Percentiles rank a stretch among this genome's conserved stretches.
Evolutionary conservation across 2,888 invertebrate genomes (phyloP).

Genomic region (Metopia argyrocephala): DNA sequence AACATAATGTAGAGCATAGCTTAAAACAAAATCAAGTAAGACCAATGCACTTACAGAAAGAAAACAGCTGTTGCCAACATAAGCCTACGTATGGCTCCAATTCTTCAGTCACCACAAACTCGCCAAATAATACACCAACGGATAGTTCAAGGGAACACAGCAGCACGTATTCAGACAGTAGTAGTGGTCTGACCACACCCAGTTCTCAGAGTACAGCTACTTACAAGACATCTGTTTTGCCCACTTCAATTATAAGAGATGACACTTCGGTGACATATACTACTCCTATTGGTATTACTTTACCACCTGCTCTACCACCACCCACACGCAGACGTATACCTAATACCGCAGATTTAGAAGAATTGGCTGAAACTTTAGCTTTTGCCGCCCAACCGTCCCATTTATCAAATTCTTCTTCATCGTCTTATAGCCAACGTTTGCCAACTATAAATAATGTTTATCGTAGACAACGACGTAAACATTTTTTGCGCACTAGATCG

Average conservation of each 20-base stretch:
- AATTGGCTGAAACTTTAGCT: constrained; percentile 81
- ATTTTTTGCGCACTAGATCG: constrained; percentile 79
- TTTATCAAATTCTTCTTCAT: constrained; percentile 34
- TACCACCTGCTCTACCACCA: constrained; percentile 79
- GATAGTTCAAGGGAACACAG: constrained; percentile 68
- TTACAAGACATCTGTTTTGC: constrained; percentile 73
- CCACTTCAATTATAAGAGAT: constrained; percentile 75
- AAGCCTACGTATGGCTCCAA: constrained; percentile 47
- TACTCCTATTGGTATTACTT: constrained; percentile 68
- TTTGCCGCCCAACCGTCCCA: constrained; percentile 73
- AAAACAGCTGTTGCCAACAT: constrained; percentile 65
- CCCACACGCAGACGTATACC: constrained; percentile 79
- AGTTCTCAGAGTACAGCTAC: constrained; percentile 59
- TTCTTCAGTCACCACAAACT: constrained; percentile 47
- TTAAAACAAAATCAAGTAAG: constrained; percentile 78
- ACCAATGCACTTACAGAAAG: constrained; percentile 72
- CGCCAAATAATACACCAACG: constrained; percentile 33
- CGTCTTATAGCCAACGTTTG: constrained; percentile 67
- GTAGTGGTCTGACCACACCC: constrained; percentile 61
- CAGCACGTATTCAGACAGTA: constrained; percentile 66
- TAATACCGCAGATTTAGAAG: constrained; percentile 79
- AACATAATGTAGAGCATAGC: constrained; percentile 56
- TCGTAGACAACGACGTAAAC: constrained; percentile 78
- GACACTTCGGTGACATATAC: constrained; percentile 74
- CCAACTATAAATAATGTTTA: constrained; percentile 72